Percentiles rank a stretch among this genome's conserved stretches.
phyloP scores from a whole-genome alignment of 2,797 vertebrate species.

The Xenopus petersii region DNA sequence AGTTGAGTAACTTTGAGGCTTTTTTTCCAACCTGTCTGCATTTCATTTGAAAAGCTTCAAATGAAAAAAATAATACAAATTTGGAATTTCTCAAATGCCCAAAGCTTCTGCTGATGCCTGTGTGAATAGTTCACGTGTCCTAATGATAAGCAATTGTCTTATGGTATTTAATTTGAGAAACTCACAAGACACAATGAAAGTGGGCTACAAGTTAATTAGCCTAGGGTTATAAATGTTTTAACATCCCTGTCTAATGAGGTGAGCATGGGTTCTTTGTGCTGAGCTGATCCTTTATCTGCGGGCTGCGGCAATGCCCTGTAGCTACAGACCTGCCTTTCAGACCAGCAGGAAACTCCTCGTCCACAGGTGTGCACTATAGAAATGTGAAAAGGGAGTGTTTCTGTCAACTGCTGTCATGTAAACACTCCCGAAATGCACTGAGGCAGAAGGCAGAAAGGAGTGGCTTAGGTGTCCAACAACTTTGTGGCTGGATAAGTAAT shows the following conservation, averaged over 20 bases:
- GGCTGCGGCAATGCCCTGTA: background rate
- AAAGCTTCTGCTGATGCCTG: too few relatives aligned
- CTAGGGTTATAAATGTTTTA: background rate
- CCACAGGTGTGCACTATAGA: slow-evolving; percentile 47
- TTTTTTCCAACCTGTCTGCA: too few relatives aligned
- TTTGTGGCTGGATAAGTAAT: slow-evolving; percentile 43
- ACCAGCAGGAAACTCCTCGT: slow-evolving; percentile 1
- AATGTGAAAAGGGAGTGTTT: slow-evolving; percentile 51
- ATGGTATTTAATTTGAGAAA: too few relatives aligned
- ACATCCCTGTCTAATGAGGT: background rate
- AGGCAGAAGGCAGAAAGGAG: slow-evolving; percentile 59
- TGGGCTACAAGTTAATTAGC: background rate
- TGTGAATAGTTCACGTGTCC: too few relatives aligned
- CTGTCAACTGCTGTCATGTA: slow-evolving; percentile 45
- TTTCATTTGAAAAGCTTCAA: too few relatives aligned
- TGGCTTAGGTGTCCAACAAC: slow-evolving; percentile 64
- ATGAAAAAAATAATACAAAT: too few relatives aligned
- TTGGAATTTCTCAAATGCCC: too few relatives aligned
- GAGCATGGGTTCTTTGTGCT: background rate
- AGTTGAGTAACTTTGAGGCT: too few relatives aligned
- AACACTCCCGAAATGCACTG: slow-evolving; percentile 71
- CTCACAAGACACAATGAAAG: too few relatives aligned
- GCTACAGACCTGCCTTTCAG: background rate
- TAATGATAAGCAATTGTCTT: too few relatives aligned
- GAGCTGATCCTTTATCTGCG: background rate